Evolutionary conservation across 1,140 invertebrate genomes (phyloP).

Genomic region (Lamellibrachia luymesi): DNA sequence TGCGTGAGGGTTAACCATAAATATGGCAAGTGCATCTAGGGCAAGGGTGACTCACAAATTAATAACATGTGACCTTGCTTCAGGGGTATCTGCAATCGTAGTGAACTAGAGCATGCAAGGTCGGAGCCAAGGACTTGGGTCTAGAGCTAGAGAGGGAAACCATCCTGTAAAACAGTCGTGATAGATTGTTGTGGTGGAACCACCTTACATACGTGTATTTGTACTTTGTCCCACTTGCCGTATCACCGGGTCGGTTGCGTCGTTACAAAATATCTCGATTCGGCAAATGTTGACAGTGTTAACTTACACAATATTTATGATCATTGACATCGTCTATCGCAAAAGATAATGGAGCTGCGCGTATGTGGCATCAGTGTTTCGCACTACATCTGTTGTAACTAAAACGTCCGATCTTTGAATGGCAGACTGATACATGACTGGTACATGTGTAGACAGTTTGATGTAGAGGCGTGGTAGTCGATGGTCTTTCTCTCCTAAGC

Average conservation of each 20-base stretch:
- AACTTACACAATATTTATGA: not conserved
- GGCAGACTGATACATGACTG: too few relatives aligned
- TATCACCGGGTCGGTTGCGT: not conserved
- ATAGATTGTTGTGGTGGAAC: not conserved
- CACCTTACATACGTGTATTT: not conserved
- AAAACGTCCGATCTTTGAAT: too few relatives aligned
- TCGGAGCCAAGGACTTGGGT: not conserved
- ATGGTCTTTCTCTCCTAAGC: too few relatives aligned
- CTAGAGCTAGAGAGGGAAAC: not conserved
- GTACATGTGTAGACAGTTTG: too few relatives aligned
- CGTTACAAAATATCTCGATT: not conserved
- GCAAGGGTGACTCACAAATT: not conserved
- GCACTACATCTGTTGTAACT: too few relatives aligned
- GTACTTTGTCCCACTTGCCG: not conserved
- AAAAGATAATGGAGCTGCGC: too few relatives aligned
- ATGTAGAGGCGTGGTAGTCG: too few relatives aligned
- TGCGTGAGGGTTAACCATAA: not conserved
- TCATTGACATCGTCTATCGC: too few relatives aligned
- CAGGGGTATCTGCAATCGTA: not conserved
- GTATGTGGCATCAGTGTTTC: too few relatives aligned
- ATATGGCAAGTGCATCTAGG: not conserved
- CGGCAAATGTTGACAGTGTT: not conserved
- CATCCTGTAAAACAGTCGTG: not conserved
- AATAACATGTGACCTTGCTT: not conserved
- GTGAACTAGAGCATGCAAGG: not conserved